A percentile compares a stretch with the other conserved stretches of the same genome.
Conservation (phyloP, 2,888 invertebrate species). For the Digitonthophagus gazella region DNA sequence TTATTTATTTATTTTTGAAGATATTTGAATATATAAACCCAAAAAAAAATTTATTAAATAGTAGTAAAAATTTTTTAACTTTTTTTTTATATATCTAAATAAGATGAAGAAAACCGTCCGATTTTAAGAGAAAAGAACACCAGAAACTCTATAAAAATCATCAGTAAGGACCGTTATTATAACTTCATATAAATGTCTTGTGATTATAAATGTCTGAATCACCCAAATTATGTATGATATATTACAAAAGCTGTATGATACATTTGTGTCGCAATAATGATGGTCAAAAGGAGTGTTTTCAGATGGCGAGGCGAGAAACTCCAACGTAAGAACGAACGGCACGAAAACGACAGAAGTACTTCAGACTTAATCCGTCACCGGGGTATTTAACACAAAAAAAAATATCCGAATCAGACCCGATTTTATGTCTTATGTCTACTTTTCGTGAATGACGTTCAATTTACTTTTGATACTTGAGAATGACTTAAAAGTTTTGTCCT, state of each 20-base stretch:
- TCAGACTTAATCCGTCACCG: conserved; percentile 37
- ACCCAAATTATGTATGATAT: not conserved
- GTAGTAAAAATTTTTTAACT: not conserved
- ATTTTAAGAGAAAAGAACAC: not conserved
- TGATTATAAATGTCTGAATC: too few relatives aligned
- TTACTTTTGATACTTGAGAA: too few relatives aligned
- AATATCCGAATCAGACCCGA: too few relatives aligned
- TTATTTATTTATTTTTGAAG: conserved; percentile 8
- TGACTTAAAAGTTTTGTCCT: too few relatives aligned
- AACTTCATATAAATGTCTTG: too few relatives aligned
- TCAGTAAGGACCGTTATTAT: not conserved
- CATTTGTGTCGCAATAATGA: too few relatives aligned
- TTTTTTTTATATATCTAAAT: not conserved
- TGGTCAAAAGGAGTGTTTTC: conserved; percentile 43
- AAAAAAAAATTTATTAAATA: not conserved
- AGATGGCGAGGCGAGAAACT: conserved; percentile 59
- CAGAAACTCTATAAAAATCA: not conserved
- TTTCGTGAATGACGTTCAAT: too few relatives aligned
- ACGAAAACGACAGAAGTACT: conserved; percentile 56
- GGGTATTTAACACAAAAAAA: not conserved
- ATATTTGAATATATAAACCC: conserved; percentile 26
- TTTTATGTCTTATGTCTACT: too few relatives aligned
- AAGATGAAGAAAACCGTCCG: not conserved
- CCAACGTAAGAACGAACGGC: conserved; percentile 61
- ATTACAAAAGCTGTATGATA: not conserved